These are phyloP conservation scores for Octodon degus DNA, from an alignment of 2,113 vertebrate genomes.

Conservation along the genomic window DNA sequence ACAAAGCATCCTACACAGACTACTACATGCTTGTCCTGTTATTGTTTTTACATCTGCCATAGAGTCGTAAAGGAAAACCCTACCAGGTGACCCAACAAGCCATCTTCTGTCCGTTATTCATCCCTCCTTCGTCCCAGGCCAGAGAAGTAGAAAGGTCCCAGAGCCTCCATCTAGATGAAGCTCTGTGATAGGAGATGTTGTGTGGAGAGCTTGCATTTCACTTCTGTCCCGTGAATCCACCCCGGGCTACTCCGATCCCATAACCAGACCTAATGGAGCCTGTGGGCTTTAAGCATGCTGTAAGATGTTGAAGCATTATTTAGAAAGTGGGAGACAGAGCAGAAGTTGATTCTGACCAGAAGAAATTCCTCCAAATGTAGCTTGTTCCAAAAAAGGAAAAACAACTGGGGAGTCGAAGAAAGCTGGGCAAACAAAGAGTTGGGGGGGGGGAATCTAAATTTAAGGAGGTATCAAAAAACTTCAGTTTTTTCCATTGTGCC, in stretches of 20 bases:
- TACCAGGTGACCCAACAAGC: background rate
- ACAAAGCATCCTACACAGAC: background rate
- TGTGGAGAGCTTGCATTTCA: background rate
- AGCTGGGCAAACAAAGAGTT: background rate
- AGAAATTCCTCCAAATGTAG: conserved; percentile 40
- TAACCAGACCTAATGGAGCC: conserved; percentile 60
- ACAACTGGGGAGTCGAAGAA: background rate
- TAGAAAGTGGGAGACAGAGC: conserved; percentile 66
- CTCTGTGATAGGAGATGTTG: background rate
- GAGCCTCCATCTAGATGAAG: background rate
- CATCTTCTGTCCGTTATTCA: fast-evolving
- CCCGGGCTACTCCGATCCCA: background rate
- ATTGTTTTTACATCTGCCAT: background rate
- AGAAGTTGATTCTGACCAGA: conserved; percentile 60
- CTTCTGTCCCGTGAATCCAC: background rate
- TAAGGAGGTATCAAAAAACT: background rate
- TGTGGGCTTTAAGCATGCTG: conserved; percentile 26
- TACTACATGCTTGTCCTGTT: background rate
- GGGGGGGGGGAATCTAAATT: background rate
- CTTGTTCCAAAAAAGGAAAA: conserved; percentile 16
- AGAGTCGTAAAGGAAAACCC: background rate
- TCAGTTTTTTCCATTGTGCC: background rate
- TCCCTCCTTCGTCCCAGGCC: background rate
- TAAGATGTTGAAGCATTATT: conserved; percentile 33
- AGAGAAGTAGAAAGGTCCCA: background rate